Conservation (phyloP, 2,113 vertebrate species). For the Melospiza georgiana region DNA sequence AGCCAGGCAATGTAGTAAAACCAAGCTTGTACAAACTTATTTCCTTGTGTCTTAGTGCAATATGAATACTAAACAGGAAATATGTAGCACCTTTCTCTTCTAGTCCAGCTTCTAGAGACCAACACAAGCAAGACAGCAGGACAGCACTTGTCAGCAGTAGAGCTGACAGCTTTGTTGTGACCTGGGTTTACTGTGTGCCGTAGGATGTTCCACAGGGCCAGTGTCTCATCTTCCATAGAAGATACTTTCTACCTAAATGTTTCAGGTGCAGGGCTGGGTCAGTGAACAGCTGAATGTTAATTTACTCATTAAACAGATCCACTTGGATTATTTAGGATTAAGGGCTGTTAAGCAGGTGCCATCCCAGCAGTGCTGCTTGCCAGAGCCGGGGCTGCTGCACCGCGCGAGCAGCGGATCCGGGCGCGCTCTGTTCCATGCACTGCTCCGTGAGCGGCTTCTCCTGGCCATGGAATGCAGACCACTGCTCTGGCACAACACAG, state of each 20-base stretch:
- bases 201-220: neutral
- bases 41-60: neutral
- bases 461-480: neutral
- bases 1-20: neutral
- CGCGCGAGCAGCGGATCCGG: rapidly evolving
- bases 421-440: rapidly evolving
- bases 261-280: neutral
- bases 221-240: neutral
- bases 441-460: rapidly evolving
- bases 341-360: neutral
- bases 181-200: neutral
- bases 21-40: neutral
- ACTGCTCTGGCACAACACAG: neutral
- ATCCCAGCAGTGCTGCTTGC: neutral
- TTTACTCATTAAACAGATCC: neutral
- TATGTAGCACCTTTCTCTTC: neutral
- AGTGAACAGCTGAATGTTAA: neutral
- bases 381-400: neutral
- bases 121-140: neutral
- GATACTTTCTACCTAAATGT: neutral
- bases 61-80: neutral
- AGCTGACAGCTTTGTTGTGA: neutral
- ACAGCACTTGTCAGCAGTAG: neutral
- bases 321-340: neutral
- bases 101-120: neutral